Evolutionary conservation across 2,888 invertebrate species (phyloP), one percentile per base, ranked within the genome.

Genomic region (Eustalomyia histrio): DNA sequence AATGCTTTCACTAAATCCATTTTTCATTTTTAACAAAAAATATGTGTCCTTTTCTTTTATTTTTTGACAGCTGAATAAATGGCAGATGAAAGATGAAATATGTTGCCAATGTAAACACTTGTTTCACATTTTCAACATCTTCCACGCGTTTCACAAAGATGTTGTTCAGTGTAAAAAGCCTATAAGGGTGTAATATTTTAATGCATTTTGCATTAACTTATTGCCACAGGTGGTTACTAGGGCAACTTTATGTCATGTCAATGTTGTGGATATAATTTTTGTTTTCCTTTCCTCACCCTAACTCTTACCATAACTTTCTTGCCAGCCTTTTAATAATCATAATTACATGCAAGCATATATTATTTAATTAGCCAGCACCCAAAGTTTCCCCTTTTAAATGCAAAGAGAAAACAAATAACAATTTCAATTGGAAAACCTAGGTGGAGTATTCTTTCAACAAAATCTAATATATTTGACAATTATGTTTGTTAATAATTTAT

Each of bases 151-250:
- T n/a, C n/a, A n/a, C n/a, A n/a, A n/a, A n/a, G n/a, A n/a, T n/a
- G n/a, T n/a, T n/a, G n/a, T n/a, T n/a, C n/a, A n/a, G n/a, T n/a
- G n/a, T n/a, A n/a, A n/a, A n/a, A n/a, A n/a, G n/a, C n/a, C n/a
- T n/a, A n/a, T 47, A n/a, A n/a, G 43, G 43, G 43, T 47, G 43
- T 47, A 47, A n/a, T 6, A 47, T n/a, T 47, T 47, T 2, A 47
- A n/a, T 47, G 43, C 43, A 47, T 47, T 47, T 47, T 14, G n/a
- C 43, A 4, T 6, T 29, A n/a, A n/a, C n/a, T n/a, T 39, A 29
- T 67, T 50, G 58, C 69, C 69, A 80, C 80, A 80, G 75, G 75
- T 80, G 80, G 75, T 80, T 75, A 55, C 71, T 61, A 80, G 57
- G 67, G 67, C 65, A 61, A 75, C 80, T 68, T 58, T 39, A n/a